Conservation (phyloP, 1,140 invertebrate species). For the Maconellicoccus hirsutus region DNA sequence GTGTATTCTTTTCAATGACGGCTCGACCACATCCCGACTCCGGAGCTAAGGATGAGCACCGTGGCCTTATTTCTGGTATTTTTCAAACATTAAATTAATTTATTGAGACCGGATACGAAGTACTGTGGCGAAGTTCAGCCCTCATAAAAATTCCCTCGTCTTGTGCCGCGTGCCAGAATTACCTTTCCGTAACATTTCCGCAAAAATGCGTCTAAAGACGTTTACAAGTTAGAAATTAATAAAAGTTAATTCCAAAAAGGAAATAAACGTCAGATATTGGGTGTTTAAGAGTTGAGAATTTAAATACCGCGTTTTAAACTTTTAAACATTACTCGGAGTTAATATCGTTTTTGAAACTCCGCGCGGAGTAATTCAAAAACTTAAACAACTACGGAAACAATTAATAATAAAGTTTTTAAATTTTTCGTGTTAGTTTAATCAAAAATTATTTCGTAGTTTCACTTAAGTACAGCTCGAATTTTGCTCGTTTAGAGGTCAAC, state of each 20-base stretch:
- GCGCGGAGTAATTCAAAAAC: neutral
- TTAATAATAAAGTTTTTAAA: conserved; percentile 6
- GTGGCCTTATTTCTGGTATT: neutral
- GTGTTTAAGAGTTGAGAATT: neutral
- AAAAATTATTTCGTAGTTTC: neutral
- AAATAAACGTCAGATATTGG: conserved; percentile 5
- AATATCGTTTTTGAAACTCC: neutral
- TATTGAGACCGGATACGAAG: neutral
- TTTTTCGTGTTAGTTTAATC: conserved; percentile 5
- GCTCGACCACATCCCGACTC: neutral
- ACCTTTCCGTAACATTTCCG: neutral
- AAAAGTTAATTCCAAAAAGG: conserved; percentile 5
- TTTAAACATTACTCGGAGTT: neutral
- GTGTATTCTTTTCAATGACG: neutral
- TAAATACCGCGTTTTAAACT: neutral
- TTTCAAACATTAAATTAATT: neutral
- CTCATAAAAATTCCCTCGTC: neutral
- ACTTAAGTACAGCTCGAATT: no score
- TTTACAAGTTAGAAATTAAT: neutral
- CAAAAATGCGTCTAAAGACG: neutral
- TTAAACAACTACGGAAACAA: neutral
- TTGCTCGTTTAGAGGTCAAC: no score
- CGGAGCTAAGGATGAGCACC: no score
- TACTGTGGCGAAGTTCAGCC: neutral
- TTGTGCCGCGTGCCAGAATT: neutral